A percentile compares a stretch with the other conserved stretches of the same genome.
Evolutionary conservation across 2,113 vertebrate species (phyloP).

Genomic region (Sinocyclocheilus grahami): DNA sequence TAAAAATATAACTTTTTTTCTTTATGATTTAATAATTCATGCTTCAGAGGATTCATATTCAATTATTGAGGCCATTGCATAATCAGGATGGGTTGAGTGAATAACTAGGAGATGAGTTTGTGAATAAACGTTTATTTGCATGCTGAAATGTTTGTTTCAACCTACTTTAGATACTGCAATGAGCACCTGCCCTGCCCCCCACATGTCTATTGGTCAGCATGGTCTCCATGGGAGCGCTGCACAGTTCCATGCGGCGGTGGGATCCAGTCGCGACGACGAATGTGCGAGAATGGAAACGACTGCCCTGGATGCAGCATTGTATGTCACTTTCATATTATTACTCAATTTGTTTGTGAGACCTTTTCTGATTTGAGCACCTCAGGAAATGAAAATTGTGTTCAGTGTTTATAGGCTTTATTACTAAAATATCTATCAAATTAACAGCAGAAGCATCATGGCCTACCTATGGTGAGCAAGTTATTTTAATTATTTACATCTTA

Average conservation of each 20-base stretch:
- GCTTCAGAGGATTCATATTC: slow-evolving; percentile 1
- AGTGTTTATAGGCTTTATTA: background rate
- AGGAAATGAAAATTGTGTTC: background rate
- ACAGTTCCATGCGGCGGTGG: slow-evolving; percentile 92
- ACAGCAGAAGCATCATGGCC: background rate
- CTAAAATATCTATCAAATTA: background rate
- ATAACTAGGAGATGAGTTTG: background rate
- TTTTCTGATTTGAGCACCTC: background rate
- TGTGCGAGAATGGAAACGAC: slow-evolving; percentile 92
- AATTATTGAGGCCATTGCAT: background rate
- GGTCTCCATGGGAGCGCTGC: slow-evolving; percentile 96
- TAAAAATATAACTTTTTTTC: background rate
- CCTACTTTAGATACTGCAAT: slow-evolving; percentile 89
- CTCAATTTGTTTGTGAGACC: background rate
- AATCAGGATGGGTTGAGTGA: background rate
- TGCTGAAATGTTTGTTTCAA: background rate
- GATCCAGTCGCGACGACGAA: slow-evolving; percentile 89
- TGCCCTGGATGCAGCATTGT: slow-evolving; percentile 91
- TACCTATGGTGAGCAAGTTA: background rate
- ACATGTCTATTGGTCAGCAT: slow-evolving; percentile 93
- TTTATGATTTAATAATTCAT: background rate
- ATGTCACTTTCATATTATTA: slow-evolving; percentile 54
- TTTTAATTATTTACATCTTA: background rate
- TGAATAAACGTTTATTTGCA: background rate
- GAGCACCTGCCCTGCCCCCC: slow-evolving; percentile 93